Evolutionary conservation across 2,888 invertebrate genomes (phyloP), one percentile per base, ranked within the genome.

Genomic region (Himalopsyche tibetana): DNA sequence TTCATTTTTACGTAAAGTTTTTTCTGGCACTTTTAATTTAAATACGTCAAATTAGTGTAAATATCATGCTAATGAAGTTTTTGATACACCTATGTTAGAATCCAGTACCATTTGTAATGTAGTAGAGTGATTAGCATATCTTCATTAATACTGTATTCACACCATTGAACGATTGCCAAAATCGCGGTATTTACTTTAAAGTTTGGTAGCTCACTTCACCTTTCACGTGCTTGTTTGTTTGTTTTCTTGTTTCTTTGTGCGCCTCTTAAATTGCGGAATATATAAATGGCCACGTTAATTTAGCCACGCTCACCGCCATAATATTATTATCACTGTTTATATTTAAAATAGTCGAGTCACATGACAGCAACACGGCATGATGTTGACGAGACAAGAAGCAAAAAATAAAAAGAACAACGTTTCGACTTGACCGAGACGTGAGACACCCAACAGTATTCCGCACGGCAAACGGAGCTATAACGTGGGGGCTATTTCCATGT

Each of bases 401-500:
- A 42, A 51, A 80, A 80, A 80, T 45, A 42, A 42, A 80, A 80
- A 45, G 80, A 42, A n/a, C 40, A 36, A 36, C 80, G 80, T 6
- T 36, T 45, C 28, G 28, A 63, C 74, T 36, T 38, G 74, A 74
- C 74, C 36, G 74, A 74, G 74, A 36, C 74, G 74, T 38, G 74
- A 74, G 74, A 36, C 74, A 36, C 36, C 38, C 74, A 28, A n/a
- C 63, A 28, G 28, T 63, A 28, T 63, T 63, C 63, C 28, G 74
- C 12, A 36, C 74, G 5, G 74, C 74, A 12, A 12, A 28, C 74
- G 12, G 28, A 74, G 74, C 74, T 36, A 15, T 36, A 74, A 36
- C n/a, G 80, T 42, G 80, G 80, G 80, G 80, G 80, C 80, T 80
- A 80, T 80, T 80, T 74, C 79, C 19, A 38, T 45, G 85, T 79